A percentile compares a stretch with the other conserved stretches of the same genome.
These are phyloP conservation scores for Rhodophaea formosa DNA, from an alignment of 2,888 invertebrate species.

Conservation along the genomic window DNA sequence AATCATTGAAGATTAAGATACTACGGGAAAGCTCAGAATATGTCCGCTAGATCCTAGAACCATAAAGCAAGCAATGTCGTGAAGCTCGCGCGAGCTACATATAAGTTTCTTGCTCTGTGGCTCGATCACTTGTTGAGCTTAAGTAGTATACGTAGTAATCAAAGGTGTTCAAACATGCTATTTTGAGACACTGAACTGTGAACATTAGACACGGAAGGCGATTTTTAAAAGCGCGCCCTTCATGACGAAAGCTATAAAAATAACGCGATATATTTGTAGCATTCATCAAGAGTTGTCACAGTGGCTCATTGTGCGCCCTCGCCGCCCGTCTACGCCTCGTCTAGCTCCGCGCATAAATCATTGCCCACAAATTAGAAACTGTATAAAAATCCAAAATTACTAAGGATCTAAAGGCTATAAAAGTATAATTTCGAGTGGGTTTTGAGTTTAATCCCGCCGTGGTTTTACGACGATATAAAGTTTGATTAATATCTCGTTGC, in stretches of 20 bases:
- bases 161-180: too few species aligned
- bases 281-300: constrained; percentile 39
- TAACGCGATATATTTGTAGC: constrained; percentile 36
- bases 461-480: constrained; percentile 76
- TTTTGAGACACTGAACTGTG: too few species aligned
- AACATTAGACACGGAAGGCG: constrained; percentile 16
- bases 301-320: constrained; percentile 40
- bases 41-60: too few species aligned
- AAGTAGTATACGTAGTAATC: too few species aligned
- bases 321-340: constrained; percentile 59
- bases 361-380: constrained; percentile 69
- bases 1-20: too few species aligned
- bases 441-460: constrained; percentile 60
- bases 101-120: too few species aligned
- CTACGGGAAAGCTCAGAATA: too few species aligned
- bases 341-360: constrained; percentile 72
- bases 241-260: constrained; percentile 31
- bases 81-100: too few species aligned
- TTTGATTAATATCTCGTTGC: constrained; percentile 71
- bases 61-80: too few species aligned
- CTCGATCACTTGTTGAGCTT: too few species aligned
- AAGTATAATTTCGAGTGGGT: constrained; percentile 73
- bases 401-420: constrained; percentile 77
- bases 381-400: constrained; percentile 70
- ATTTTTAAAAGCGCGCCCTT: constrained; percentile 13